Evolutionary conservation across 1,140 invertebrate species (phyloP), one percentile per base, ranked within the genome.

Genomic region (Ips nitidus): DNA sequence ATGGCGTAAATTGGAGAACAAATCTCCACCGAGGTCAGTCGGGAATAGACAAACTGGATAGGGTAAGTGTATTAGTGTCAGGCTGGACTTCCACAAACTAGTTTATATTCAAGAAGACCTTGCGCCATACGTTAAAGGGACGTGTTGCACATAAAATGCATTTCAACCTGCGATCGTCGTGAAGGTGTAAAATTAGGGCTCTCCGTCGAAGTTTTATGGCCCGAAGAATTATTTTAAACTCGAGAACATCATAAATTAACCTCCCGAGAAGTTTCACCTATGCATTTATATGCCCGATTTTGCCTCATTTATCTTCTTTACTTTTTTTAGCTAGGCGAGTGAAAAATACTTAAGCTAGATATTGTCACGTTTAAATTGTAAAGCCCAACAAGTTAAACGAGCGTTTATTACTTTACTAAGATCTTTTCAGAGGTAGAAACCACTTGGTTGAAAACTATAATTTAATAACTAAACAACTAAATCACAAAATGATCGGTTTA

Each of bases 71-170:
- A 61, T 61, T 61, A 61, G 59, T 61, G 59, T 61, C 59, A 61
- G 59, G 7, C 43, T 6, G 52, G 56, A 41, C 59, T 4, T 3
- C 59, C 59, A 37, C 59, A 43, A 22, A 43, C 59, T 61, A 61
- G 2, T 61, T 61, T 50, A 50, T 61, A 61, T 61, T 61, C 59
- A 61, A 50, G 43, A 61, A 61, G 43, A 38, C 41, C 8, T 42
- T 37, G 39, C n/a, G 43, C 59, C 59, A 50, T 61, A 61, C 59
- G 59, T 61, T 61, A 61, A 22, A 22, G 43, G 37, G 37, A 61
- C 59, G 59, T 61, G 59, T 61, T 61, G 59, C 59, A 61, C 59
- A 61, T 61, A 61, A 61, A 61, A 43, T 61, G 59, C 59, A 61
- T 61, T 61, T 61, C 59, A 5, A 58, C 56, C 22, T 6, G 6